These are phyloP conservation scores for Rhizoglyphus robini DNA, from an alignment of 1,140 invertebrate genomes.

Conservation along the genomic window DNA sequence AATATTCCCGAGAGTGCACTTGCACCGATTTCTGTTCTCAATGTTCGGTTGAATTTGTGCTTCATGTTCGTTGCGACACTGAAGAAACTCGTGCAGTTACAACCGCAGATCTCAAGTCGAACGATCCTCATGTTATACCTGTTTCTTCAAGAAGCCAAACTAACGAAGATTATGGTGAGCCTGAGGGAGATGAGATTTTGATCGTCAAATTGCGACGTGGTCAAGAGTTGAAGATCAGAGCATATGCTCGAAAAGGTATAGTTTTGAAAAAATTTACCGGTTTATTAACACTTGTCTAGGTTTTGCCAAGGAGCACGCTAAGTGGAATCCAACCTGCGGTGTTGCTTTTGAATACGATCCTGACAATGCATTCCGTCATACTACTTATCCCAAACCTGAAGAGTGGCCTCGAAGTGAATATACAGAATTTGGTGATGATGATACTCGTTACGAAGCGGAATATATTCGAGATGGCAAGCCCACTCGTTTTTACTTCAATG, in stretches of 20 bases:
- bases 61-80: conserved; percentile 88
- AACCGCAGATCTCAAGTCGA: conserved; percentile 86
- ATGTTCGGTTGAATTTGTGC: conserved; percentile 92
- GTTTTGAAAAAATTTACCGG: conserved; percentile 21
- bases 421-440: conserved; percentile 75
- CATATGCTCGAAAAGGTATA: conserved; percentile 83
- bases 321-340: conserved; percentile 98
- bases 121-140: conserved; percentile 75
- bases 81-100: conserved; percentile 87
- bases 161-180: conserved; percentile 81
- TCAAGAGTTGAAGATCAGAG: conserved; percentile 86
- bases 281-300: conserved; percentile 33
- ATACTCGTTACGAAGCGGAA: conserved; percentile 50
- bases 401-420: conserved; percentile 99
- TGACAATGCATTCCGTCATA: conserved; percentile 92
- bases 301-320: conserved; percentile 98
- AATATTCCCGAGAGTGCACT: conserved; percentile 75
- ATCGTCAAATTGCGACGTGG: conserved; percentile 96
- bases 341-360: conserved; percentile 99
- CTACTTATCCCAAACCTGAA: conserved; percentile 89
- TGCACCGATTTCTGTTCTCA: conserved; percentile 93
- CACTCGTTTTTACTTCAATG: conserved; percentile 94
- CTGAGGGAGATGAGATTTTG: conserved; percentile 84
- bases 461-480: conserved; percentile 87
- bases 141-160: conserved; percentile 42